Evolutionary conservation across 2,113 vertebrate genomes (phyloP).

Genomic region (Alethe diademata): DNA sequence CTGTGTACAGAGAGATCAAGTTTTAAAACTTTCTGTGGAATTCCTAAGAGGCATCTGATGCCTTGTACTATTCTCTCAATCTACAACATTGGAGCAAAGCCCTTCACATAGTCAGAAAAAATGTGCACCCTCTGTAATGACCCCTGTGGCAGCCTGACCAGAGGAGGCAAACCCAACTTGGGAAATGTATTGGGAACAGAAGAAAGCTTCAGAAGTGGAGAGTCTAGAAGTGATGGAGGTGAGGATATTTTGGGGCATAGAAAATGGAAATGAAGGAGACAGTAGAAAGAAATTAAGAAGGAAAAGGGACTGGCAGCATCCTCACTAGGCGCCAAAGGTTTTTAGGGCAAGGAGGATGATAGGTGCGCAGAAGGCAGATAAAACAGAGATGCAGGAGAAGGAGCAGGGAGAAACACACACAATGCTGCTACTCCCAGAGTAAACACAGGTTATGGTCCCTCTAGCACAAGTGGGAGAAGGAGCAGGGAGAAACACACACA

Average conservation of each 20-base stretch:
- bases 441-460: background rate
- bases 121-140: background rate
- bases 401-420: background rate
- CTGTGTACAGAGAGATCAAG: background rate
- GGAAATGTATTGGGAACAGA: rapidly evolving
- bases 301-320: background rate
- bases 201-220: background rate
- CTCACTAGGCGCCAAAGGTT: background rate
- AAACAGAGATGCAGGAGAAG: background rate
- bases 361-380: background rate
- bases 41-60: background rate
- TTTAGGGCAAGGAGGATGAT: background rate
- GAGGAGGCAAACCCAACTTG: rapidly evolving
- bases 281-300: background rate
- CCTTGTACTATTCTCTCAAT: background rate
- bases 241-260: background rate
- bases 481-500: background rate
- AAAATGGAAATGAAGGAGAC: background rate
- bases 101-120: background rate
- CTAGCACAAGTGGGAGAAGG: background rate
- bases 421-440: background rate
- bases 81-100: background rate
- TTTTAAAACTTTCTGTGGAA: background rate
- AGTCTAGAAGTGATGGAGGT: background rate
- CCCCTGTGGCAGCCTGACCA: background rate